These are phyloP conservation scores for Gymnocheta viridis DNA, from an alignment of 2,888 invertebrate species.

Conservation along the genomic window DNA sequence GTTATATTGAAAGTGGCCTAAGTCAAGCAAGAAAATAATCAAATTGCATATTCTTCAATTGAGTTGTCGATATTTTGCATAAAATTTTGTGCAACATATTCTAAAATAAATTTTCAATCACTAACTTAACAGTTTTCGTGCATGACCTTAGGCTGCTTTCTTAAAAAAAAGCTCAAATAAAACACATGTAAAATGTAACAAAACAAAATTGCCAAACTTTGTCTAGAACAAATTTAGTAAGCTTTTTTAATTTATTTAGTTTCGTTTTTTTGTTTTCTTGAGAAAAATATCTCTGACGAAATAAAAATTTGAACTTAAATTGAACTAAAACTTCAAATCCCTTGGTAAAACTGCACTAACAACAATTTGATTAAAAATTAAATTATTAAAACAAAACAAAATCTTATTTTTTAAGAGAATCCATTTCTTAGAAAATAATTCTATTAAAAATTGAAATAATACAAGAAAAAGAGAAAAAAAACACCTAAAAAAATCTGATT, in stretches of 20 bases:
- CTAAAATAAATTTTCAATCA: too few species aligned
- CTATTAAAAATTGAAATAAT: neutral
- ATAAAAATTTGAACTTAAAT: constrained; percentile 26
- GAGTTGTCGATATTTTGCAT: too few species aligned
- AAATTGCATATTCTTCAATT: too few species aligned
- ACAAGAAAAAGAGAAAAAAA: neutral
- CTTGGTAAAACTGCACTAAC: constrained; percentile 47
- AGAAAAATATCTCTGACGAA: constrained; percentile 35
- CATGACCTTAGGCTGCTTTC: neutral
- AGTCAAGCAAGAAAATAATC: neutral
- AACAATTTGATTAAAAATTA: constrained; percentile 12
- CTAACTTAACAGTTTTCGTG: too few species aligned
- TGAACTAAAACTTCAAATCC: constrained; percentile 1
- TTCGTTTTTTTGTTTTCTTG: constrained; percentile 31
- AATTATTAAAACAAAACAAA: constrained; percentile 23
- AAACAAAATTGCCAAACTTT: constrained; percentile 54
- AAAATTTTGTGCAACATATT: neutral
- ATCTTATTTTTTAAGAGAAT: constrained; percentile 45
- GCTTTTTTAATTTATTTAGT: constrained; percentile 34
- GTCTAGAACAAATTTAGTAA: constrained; percentile 45
- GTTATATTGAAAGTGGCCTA: neutral
- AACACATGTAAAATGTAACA: constrained; percentile 7
- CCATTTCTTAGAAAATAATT: constrained; percentile 17
- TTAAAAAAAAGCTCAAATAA: neutral
- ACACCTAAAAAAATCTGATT: constrained; percentile 13